A percentile compares a stretch with the other conserved stretches of the same genome.
Conservation (phyloP, 2,888 invertebrate genomes). For the Lasioglossum morio region DNA sequence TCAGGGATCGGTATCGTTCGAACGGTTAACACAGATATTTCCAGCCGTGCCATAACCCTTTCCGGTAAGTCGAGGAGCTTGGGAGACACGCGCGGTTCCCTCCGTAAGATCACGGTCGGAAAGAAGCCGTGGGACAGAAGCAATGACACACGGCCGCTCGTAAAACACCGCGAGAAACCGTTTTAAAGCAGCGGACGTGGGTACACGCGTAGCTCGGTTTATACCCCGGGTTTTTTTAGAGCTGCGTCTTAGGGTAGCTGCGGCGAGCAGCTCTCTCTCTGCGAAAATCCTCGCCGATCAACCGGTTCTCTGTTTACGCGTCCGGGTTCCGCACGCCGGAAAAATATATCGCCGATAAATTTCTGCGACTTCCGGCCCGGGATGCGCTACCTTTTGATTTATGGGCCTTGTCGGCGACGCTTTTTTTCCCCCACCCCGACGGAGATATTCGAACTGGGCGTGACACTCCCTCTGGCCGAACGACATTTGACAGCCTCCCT, state of each 20-base stretch:
- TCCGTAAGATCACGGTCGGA: constrained; percentile 22
- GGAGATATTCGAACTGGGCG: background rate
- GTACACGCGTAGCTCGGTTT: constrained; percentile 56
- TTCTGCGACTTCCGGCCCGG: constrained; percentile 41
- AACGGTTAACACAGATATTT: background rate
- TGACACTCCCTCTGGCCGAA: background rate
- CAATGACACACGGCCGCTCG: constrained; percentile 72
- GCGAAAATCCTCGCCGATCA: constrained; percentile 50
- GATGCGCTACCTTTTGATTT: constrained; percentile 39
- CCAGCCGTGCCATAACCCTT: constrained; percentile 32
- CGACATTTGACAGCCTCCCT: constrained; percentile 13
- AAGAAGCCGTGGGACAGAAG: constrained; percentile 53
- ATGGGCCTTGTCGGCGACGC: background rate
- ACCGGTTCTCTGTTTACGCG: constrained; percentile 38
- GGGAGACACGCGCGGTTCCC: background rate
- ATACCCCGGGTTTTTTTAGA: constrained; percentile 16
- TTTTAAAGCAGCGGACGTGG: constrained; percentile 57
- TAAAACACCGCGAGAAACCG: constrained; percentile 68
- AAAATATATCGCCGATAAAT: constrained; percentile 54
- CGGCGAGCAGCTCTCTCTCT: background rate
- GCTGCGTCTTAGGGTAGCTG: constrained; percentile 15
- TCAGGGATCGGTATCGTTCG: background rate
- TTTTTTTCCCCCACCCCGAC: background rate
- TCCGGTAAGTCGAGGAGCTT: constrained; percentile 35
- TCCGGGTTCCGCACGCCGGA: background rate